Evolutionary conservation across 2,113 vertebrate genomes (phyloP).

Genomic region (Cromileptes altivelis): DNA sequence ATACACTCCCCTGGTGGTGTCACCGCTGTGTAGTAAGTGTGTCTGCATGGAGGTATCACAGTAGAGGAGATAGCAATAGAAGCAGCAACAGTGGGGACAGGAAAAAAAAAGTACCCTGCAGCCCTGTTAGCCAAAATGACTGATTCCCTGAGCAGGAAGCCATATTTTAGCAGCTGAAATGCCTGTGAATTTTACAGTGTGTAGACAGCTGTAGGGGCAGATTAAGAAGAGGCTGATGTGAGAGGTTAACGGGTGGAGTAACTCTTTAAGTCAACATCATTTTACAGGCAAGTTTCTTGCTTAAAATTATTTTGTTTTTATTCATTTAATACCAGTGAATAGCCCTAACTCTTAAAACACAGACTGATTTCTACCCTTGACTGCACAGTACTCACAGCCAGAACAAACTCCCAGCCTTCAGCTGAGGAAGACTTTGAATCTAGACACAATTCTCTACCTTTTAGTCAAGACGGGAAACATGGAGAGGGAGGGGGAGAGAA

Average conservation of each 20-base stretch:
- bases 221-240: slow-evolving; percentile 24
- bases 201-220: slow-evolving; percentile 19
- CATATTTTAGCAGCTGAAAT: slow-evolving; percentile 33
- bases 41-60: slow-evolving; percentile 61
- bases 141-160: slow-evolving; percentile 43
- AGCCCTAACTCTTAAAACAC: slow-evolving; percentile 1
- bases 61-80: slow-evolving; percentile 29
- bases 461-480: slow-evolving; percentile 11
- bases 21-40: slow-evolving; percentile 57
- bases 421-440: slow-evolving; percentile 10
- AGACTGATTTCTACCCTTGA: slow-evolving; percentile 9
- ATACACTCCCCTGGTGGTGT: slow-evolving; percentile 78
- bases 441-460: slow-evolving; percentile 18
- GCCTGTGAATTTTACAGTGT: slow-evolving; percentile 33
- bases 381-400: background rate
- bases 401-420: slow-evolving; percentile 33
- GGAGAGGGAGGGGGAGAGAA: no score
- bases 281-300: slow-evolving; percentile 24
- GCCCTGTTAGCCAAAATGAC: slow-evolving; percentile 41
- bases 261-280: slow-evolving; percentile 8
- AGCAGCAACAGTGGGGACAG: background rate
- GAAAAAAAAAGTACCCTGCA: background rate
- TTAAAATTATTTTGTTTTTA: slow-evolving; percentile 4
- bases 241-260: slow-evolving; percentile 6
- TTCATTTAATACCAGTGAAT: background rate